Evolutionary conservation across 2,113 vertebrate genomes (phyloP).

Genomic region (Antechinus flavipes): DNA sequence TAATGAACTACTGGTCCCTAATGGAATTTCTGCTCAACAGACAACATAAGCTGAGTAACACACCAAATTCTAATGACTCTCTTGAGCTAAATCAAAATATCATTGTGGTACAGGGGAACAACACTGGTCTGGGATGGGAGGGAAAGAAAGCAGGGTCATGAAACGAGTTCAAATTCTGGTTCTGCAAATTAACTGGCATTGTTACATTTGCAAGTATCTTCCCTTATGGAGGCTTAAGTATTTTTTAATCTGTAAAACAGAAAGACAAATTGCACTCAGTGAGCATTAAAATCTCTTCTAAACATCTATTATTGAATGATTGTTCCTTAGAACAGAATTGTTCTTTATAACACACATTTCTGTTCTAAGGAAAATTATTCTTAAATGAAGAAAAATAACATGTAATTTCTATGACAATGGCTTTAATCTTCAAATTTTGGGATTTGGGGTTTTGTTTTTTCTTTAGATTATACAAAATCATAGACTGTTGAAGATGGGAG

Average conservation of each 20-base stretch:
- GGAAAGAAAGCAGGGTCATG: neutral
- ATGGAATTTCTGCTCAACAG: constrained; percentile 45
- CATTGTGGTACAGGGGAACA: neutral
- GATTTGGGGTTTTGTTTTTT: neutral
- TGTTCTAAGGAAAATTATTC: neutral
- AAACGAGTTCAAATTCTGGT: neutral
- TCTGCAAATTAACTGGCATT: neutral
- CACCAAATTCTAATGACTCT: neutral
- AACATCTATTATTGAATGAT: neutral
- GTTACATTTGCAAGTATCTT: neutral
- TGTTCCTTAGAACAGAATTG: neutral
- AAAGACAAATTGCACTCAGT: neutral
- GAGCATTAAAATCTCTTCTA: neutral
- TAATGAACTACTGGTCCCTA: constrained; percentile 50
- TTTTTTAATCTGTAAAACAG: neutral
- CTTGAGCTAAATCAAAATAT: neutral
- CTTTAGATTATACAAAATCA: neutral
- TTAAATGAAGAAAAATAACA: neutral
- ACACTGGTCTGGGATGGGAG: neutral
- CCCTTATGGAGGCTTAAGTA: neutral
- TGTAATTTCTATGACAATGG: neutral
- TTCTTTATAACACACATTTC: neutral
- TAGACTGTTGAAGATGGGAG: neutral
- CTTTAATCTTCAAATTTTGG: neutral
- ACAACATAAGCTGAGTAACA: neutral